These are phyloP conservation scores for Dicrostonyx torquatus DNA, from an alignment of 2,797 vertebrate genomes.

Conservation along the genomic window DNA sequence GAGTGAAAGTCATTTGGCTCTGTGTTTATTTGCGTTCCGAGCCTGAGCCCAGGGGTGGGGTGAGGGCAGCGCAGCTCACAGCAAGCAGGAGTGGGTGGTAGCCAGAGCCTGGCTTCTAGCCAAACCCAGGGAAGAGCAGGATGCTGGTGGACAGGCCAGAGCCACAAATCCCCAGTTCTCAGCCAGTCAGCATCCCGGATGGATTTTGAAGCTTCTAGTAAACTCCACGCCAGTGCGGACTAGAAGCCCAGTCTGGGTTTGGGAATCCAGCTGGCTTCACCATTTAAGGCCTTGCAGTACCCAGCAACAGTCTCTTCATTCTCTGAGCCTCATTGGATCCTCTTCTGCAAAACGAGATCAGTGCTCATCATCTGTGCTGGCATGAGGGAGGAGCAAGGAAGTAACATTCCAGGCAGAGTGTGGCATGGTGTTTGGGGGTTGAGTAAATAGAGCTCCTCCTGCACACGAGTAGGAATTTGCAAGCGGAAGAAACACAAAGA, in stretches of 20 bases:
- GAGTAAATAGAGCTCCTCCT: neutral
- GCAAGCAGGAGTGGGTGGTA: neutral
- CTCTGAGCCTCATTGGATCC: neutral
- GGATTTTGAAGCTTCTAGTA: neutral
- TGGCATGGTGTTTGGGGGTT: neutral
- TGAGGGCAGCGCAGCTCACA: neutral
- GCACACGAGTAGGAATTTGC: neutral
- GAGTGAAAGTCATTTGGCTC: constrained; percentile 78
- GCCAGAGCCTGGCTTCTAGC: neutral
- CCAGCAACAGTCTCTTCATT: neutral
- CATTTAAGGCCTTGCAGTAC: neutral
- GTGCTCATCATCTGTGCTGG: neutral
- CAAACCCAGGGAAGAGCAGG: neutral
- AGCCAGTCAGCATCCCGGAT: neutral
- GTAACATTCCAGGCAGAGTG: neutral
- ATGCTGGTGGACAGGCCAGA: neutral
- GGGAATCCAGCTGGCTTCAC: neutral
- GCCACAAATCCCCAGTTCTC: neutral
- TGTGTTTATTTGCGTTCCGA: constrained; percentile 71
- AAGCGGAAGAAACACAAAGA: neutral
- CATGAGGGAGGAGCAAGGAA: neutral
- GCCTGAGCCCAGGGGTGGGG: constrained; percentile 5
- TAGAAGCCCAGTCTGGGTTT: neutral
- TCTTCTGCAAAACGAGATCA: neutral
- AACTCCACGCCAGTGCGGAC: neutral